phyloP scores from a whole-genome alignment of 2,113 vertebrate genomes.

The Uropsilus gracilis region DNA sequence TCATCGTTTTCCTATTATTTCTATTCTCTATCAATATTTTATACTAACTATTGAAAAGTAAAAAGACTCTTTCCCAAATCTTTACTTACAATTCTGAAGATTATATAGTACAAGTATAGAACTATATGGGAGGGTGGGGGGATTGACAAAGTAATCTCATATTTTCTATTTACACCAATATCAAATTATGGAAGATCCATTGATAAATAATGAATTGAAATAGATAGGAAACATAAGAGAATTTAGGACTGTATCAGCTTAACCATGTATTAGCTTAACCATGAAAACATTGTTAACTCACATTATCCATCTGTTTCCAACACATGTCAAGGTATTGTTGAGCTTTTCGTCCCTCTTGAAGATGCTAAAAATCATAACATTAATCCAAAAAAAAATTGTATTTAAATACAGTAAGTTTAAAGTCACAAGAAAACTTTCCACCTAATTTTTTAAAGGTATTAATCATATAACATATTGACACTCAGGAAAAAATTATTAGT shows the following conservation, averaged over 20 bases:
- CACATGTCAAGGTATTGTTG: constrained; percentile 98
- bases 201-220: constrained; percentile 41
- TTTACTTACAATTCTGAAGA: constrained; percentile 18
- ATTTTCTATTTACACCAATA: not conserved
- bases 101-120: not conserved
- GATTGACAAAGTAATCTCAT: not conserved
- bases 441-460: not conserved
- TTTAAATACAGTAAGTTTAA: constrained; percentile 42
- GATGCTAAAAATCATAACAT: constrained; percentile 90
- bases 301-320: constrained; percentile 99
- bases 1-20: not conserved
- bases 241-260: not conserved
- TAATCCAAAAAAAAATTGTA: constrained; percentile 48
- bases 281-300: constrained; percentile 85
- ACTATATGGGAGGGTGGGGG: not conserved
- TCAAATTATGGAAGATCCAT: constrained; percentile 13
- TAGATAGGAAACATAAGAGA: constrained; percentile 22
- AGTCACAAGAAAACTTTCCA: not conserved
- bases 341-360: constrained; percentile 97
- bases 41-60: constrained; percentile 6
- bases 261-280: constrained; percentile 25
- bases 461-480: constrained; percentile 16
- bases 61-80: constrained; percentile 14
- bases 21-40: not conserved
- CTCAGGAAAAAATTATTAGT: constrained; percentile 23